Evolutionary conservation across 2,888 invertebrate genomes (phyloP), one percentile per base, ranked within the genome.

Genomic region (Drosophila paranaensis): DNA sequence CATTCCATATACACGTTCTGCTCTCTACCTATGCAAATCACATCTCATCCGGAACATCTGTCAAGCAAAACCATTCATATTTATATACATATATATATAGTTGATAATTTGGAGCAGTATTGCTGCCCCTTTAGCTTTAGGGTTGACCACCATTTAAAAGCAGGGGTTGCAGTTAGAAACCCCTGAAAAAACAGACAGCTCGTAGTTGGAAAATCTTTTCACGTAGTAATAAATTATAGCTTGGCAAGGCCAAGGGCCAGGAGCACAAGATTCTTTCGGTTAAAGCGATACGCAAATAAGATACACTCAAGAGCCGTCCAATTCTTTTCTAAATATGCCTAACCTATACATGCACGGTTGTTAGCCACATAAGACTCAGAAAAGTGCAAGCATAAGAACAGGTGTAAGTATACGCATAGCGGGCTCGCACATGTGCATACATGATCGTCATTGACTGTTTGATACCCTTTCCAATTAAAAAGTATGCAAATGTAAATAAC

Each of bases 71-170:
- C 16, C 13, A 55, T 33, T 16, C 16, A 20, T 33, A 27, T 37
- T 6, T 46, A n/a, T 53, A 11, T 40, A 13, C 33, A 27, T 37
- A 9, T 53, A 13, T 37, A 50, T 56, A 63, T 57, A 68, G 53
- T 63, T 67, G 70, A 77, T 68, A 68, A 55, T 56, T 74, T 77
- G 79, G 79, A 71, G 77, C 79, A 54, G 70, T 30, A 25, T 58
- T 50, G 60, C 64, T 64, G 63, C 73, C 65, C 63, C 56, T 57
- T 69, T 62, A 66, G 70, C 70, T 63, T 63, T 67, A 78, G 77
- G 71, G 71, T 77, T 83, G 43, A 51, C 48, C 20, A 50, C 16
- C n/a, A 8, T 30, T 48, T n/a, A n/a, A 35, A 35, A 2, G 8
- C 33, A 68, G 45, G 80, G 79, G 79, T 79, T 81, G 76, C 39